Evolutionary conservation across 1,140 invertebrate genomes (phyloP), one percentile per base, ranked within the genome.

Genomic region (Temnothorax curvispinosus): DNA sequence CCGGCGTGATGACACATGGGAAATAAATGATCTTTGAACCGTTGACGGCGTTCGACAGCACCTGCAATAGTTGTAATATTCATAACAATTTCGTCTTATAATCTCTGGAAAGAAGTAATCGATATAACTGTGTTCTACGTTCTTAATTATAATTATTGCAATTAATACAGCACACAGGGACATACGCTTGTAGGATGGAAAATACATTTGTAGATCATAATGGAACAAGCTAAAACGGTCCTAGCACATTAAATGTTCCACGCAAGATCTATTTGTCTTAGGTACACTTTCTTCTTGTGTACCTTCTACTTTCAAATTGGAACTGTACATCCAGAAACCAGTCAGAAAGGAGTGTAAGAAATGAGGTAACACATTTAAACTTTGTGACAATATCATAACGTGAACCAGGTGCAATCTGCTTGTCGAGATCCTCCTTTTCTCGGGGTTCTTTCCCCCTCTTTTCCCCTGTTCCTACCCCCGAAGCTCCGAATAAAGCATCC

Each of bases 1-100:
- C 44, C 0, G 95, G 91, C 9, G 86, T 87, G 7, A 93, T 91
- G 38, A 95, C 94, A 21, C 91, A 87, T 44, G 94, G 88, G 5
- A 93, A 86, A 67, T 94, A 95, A 58, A 62, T 13, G 18, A 84
- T 13, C 8, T 50, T 75, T 0, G 69, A 84, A 3, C 80, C 80
- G 35, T 75, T 84, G 18, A n/a, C 75, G n/a, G 35, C 27, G 3
- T 38, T 47, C 27, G 80, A 75, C 27, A 84, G 41, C 3, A 84
- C 41, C 80, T 84, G 35, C n/a, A 85, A 85, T 44, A 76, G 41
- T 64, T 13, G 6, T 35, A 38, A 38, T n/a, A n/a, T 9, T 38
- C 32, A 41, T 27, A 21, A 32, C 9, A 62, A 47, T 77, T 21
- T 18, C 44, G 32, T 69, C 27, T 32, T n/a, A 47, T 38, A 65